Evolutionary conservation across 2,113 vertebrate species (phyloP), one percentile per base, ranked within the genome.

Genomic region (Motacilla tschutschensis): DNA sequence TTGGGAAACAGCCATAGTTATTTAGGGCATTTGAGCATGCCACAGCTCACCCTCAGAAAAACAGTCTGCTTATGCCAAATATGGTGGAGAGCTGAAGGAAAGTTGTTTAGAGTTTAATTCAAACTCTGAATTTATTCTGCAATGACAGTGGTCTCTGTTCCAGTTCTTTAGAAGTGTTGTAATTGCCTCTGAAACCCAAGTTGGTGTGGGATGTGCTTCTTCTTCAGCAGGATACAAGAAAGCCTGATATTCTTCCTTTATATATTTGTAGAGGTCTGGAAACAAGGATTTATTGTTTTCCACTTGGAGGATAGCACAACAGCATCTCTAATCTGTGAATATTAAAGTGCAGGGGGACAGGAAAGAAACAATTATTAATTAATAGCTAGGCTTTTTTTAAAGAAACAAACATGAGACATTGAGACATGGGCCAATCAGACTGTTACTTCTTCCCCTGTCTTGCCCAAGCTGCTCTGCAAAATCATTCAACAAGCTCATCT

Each of bases 131-230:
- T 90, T 86, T 88, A 40, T 79, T 90, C 63, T 83, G 26, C 29
- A 81, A 43, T 76, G 71, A 17, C 28, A 67, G 18, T 31, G 14
- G 62, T 78, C 46, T 83, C 33, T 63, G 50, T 57, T 46, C 51
- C 59, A 84, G 62, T 70, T 79, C n/a, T 57, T 72, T n/a, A 35
- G 16, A n/a, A 80, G 17, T 88, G 25, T 51, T 84, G 54, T 87
- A 79, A 79, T 90, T 83, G 91, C 79, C 71, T 88, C 47, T 88
- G 78, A 90, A 90, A 88, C 40, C 18, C 38, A 54, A n/a, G 41
- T 73, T 54, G 53, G 28, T 60, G 41, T 75, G 54, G 53, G 70
- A 67, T 74, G 65, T 74, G 43, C 72, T 77, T 26, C 43, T 77
- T 18, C 65, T 94, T 86, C 71, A 71, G 29, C 81, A 86, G 43